Evolutionary conservation across 2,888 invertebrate genomes (phyloP), one percentile per base, ranked within the genome.

Genomic region (Adineta ricciae): DNA sequence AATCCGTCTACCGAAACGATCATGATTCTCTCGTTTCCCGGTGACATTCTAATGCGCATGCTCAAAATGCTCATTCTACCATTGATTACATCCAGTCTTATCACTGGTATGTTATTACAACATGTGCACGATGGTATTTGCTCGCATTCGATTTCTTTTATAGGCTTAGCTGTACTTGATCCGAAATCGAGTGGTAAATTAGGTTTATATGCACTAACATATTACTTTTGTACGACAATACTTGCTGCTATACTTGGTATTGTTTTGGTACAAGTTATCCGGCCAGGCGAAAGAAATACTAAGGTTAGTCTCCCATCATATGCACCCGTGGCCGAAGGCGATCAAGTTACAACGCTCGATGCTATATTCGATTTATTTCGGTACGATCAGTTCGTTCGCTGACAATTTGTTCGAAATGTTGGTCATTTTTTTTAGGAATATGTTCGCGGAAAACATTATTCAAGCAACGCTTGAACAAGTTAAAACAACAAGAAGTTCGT

Each of bases 11-110:
- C 89, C 0, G 91, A 92, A 86, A 90, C 92, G 72, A 91, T 93
- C 85, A 92, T 92, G 90, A 90, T 93, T 78, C 91, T 93, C 86
- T 91, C 92, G 82, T 93, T 94, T 88, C 93, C 93, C 1, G 93
- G 93, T 88, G 93, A 94, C 87, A 90, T 93, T 19, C 91, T 93
- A 84, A 93, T 93, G 93, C 90, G 93, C 86, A 91, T 93, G 90
- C 90, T 93, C 86, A 93, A 93, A 90, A 93, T 93, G 93, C 92
- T 93, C 88, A 93, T 93, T 87, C 90, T 93, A 50, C 93, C 93
- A 16, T 92, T 93, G 83, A 93, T 93, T 87, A 91, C 93, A 83
- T 93, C 93, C 50, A 93, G 93, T 84, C 91, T 93, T 84, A 92
- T 93, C 85, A 91, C 93, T 87, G 93, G 93, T 93, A 87, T 85